Percentiles rank a stretch among this genome's conserved stretches.
These are phyloP conservation scores for Alitta virens DNA, from an alignment of 2,888 invertebrate species.

Conservation along the genomic window DNA sequence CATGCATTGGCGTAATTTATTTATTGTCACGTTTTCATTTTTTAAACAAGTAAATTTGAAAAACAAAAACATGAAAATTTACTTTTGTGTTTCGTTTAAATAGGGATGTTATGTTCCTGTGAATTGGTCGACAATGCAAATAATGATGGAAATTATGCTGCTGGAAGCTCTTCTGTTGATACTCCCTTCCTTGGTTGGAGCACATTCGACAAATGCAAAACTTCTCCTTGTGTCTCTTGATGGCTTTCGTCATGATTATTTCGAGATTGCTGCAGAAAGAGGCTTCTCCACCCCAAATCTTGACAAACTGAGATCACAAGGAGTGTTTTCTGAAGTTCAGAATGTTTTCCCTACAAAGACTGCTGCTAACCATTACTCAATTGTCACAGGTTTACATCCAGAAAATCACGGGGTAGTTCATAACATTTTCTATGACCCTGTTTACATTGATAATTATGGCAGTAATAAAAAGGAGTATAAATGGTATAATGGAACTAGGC, in stretches of 20 bases:
- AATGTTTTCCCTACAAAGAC: conserved; percentile 65
- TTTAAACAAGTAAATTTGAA: no score
- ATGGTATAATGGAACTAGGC: conserved; percentile 59
- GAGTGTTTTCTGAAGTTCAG: conserved; percentile 61
- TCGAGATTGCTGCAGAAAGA: conserved; percentile 58
- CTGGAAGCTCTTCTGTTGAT: no score
- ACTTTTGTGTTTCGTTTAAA: no score
- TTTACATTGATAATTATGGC: conserved; percentile 22
- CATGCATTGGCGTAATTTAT: no score
- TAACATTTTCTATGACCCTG: conserved; percentile 65
- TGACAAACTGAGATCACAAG: conserved; percentile 61
- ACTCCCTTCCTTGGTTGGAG: background rate
- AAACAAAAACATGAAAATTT: no score
- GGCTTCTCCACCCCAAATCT: conserved; percentile 62
- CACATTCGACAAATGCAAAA: conserved; percentile 52
- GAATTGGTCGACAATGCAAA: no score
- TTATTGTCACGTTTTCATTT: no score
- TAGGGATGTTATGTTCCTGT: no score
- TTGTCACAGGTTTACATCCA: conserved; percentile 65
- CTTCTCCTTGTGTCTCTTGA: conserved; percentile 69
- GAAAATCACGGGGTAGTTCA: conserved; percentile 71
- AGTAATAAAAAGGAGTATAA: conserved; percentile 54
- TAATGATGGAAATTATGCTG: no score
- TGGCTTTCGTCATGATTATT: conserved; percentile 70
- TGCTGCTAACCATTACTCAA: conserved; percentile 73